Evolutionary conservation across 1,140 invertebrate genomes (phyloP).

Genomic region (Dryas iulia): DNA sequence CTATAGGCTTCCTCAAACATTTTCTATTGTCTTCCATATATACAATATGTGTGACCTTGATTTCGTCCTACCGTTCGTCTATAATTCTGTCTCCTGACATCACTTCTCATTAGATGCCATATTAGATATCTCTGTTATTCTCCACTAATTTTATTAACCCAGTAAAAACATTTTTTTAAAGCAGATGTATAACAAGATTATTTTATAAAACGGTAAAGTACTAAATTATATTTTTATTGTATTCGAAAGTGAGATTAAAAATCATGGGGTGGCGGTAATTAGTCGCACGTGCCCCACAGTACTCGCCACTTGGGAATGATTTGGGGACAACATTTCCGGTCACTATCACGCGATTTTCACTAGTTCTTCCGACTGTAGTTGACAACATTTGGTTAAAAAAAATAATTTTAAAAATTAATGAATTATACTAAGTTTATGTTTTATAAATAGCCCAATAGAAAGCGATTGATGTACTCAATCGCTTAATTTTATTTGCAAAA

Average conservation of each 20-base stretch:
- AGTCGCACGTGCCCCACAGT: slow-evolving; percentile 50
- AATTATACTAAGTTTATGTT: too few species aligned
- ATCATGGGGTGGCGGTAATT: slow-evolving; percentile 50
- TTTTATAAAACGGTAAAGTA: neutral
- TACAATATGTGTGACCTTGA: too few species aligned
- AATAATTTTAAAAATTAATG: neutral
- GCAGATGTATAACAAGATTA: neutral
- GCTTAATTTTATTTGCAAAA: too few species aligned
- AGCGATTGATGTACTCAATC: too few species aligned
- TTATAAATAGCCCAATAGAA: too few species aligned
- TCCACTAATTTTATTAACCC: too few species aligned
- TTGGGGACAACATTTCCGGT: slow-evolving; percentile 60
- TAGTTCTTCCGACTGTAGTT: slow-evolving; percentile 31
- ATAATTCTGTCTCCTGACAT: too few species aligned
- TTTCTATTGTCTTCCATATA: too few species aligned
- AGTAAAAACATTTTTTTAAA: neutral
- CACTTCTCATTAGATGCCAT: too few species aligned
- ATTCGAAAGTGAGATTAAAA: slow-evolving; percentile 44
- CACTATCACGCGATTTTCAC: slow-evolving; percentile 53
- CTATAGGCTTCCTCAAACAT: too few species aligned
- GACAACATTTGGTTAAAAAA: slow-evolving; percentile 32
- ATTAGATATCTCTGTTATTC: too few species aligned
- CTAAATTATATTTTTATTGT: slow-evolving; percentile 22
- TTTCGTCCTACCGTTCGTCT: too few species aligned
- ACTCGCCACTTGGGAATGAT: slow-evolving; percentile 44